Evolutionary conservation across 2,113 vertebrate species (phyloP).

Genomic region (Orthochromis indermauri): DNA sequence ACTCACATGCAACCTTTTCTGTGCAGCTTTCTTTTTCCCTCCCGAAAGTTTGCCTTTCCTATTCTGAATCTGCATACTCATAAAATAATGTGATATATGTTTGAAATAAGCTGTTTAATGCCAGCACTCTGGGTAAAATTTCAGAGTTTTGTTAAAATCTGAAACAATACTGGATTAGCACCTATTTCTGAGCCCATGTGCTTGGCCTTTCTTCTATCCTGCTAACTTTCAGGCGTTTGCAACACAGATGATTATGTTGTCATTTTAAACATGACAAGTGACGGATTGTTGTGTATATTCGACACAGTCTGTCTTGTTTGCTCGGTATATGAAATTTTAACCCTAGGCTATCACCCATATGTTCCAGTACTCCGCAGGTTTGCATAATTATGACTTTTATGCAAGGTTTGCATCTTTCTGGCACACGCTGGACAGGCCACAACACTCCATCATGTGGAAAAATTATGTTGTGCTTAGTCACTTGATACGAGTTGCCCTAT

Average conservation of each 20-base stretch:
- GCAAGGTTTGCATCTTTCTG: slow-evolving; percentile 5
- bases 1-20: background rate
- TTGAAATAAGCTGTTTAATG: background rate
- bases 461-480: slow-evolving; percentile 19
- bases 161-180: background rate
- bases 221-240: background rate
- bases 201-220: background rate
- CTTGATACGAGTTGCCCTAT: slow-evolving; percentile 20
- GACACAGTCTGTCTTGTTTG: background rate
- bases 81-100: slow-evolving; percentile 30
- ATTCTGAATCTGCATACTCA: background rate
- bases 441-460: background rate
- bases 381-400: background rate
- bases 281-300: background rate
- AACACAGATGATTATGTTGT: background rate
- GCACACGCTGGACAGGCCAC: background rate
- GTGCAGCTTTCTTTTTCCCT: background rate
- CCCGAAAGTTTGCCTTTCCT: background rate
- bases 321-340: background rate
- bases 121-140: background rate
- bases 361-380: background rate
- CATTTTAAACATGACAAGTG: background rate
- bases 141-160: background rate
- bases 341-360: background rate
- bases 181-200: background rate